phyloP scores from a whole-genome alignment of 2,888 invertebrate genomes.

The Buathra laborator region DNA sequence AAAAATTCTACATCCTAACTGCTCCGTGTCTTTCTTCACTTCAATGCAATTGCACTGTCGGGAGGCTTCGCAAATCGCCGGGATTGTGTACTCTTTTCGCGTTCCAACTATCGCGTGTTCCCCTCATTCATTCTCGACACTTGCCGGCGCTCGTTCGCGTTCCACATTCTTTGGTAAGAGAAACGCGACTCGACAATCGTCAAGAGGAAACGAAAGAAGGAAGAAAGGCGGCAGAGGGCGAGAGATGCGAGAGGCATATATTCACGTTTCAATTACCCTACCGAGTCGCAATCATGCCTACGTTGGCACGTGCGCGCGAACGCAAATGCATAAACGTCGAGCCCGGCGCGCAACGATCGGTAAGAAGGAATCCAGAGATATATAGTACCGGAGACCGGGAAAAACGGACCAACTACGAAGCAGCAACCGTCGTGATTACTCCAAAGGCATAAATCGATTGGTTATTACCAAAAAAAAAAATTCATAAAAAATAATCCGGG shows the following conservation, averaged over 20 bases:
- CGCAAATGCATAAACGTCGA: conserved; percentile 15
- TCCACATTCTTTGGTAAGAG: conserved; percentile 25
- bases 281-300: conserved; percentile 56
- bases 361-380: not conserved
- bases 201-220: conserved; percentile 3
- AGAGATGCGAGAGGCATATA: conserved; percentile 11
- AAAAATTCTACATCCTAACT: not conserved
- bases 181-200: conserved; percentile 32
- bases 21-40: not conserved
- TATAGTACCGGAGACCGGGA: not conserved
- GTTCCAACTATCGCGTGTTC: not conserved
- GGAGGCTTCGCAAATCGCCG: no score
- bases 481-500: no score
- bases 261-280: conserved; percentile 58
- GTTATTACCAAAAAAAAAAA: no score
- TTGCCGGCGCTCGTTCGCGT: conserved; percentile 4
- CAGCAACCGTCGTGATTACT: no score
- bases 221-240: conserved; percentile 8
- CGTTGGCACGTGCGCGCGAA: conserved; percentile 41
- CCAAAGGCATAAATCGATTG: no score
- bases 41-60: not conserved
- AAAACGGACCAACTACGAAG: not conserved
- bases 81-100: not conserved
- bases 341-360: not conserved
- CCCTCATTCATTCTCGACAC: conserved; percentile 11